These are phyloP conservation scores for Cynaeus angustus DNA, from an alignment of 2,888 invertebrate genomes.

Conservation along the genomic window DNA sequence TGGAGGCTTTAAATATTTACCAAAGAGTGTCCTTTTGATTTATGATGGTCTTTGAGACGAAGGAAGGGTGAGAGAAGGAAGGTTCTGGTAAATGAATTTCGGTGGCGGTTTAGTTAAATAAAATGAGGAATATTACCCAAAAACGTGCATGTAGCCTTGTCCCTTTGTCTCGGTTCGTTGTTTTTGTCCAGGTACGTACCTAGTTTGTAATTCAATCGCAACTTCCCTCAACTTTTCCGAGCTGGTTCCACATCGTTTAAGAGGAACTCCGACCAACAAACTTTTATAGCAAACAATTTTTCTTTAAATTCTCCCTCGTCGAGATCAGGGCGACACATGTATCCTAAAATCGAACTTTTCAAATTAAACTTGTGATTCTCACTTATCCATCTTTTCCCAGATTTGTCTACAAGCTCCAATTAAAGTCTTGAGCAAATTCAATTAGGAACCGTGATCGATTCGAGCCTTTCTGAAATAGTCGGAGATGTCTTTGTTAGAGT, in stretches of 20 bases:
- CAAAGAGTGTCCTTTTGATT: conserved; percentile 7
- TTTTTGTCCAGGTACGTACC: neutral
- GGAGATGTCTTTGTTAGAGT: conserved; percentile 51
- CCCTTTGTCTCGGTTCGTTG: too few relatives aligned
- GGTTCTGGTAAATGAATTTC: neutral
- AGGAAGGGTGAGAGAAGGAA: too few relatives aligned
- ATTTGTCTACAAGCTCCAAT: conserved; percentile 7
- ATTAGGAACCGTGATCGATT: conserved; percentile 26
- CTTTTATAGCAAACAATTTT: conserved; percentile 9
- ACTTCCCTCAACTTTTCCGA: conserved; percentile 15
- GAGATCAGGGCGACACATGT: conserved; percentile 5
- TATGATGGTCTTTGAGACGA: conserved; percentile 7
- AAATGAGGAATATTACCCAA: too few relatives aligned
- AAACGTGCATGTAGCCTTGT: too few relatives aligned
- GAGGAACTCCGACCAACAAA: neutral
- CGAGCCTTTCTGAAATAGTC: conserved; percentile 45
- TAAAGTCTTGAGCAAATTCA: conserved; percentile 24
- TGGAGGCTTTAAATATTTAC: conserved; percentile 23
- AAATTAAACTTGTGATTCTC: conserved; percentile 15
- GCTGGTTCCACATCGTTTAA: conserved; percentile 21
- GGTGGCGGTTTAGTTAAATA: neutral
- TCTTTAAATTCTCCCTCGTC: conserved; percentile 24
- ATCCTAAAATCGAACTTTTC: conserved; percentile 1
- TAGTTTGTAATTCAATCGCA: conserved; percentile 14
- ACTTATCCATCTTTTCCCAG: conserved; percentile 6